Base-by-base conservation (phyloP, 1,140 invertebrate genomes). In the Polyergus mexicanus region DNA sequence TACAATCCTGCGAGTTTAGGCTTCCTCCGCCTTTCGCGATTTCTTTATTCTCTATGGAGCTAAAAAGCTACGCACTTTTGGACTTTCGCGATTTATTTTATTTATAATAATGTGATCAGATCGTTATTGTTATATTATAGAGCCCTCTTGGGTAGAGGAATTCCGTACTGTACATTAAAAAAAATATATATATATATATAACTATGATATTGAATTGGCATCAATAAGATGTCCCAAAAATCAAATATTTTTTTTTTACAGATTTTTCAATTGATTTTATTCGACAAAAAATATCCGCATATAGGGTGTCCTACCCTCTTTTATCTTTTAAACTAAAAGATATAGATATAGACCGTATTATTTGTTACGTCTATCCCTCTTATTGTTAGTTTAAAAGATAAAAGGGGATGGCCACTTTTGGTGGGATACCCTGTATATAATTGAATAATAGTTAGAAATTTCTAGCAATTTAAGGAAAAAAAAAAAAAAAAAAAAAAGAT, bases 1-100 rank as follows among this genome's bases (percentile, higher is more conserved):
- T 83, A 83, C 68, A 74, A 83, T 83, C 54, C 54, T 83, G 78
- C 68, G 68, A 83, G 16, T 74, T 72, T 83, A 83, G 68, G 56
- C 68, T 83, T 83, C 19, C 32, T 22, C 13, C 68, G 78, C 68
- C 78, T 28, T n/a, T 83, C 78, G 56, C 28, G 22, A 80, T 74
- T 6, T 83, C 38, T 62, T 74, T 81, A 72, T 58, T 60, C 54
- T 81, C 54, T 81, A 80, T 4, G 10, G 13, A 68, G 47, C 63
- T 80, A 80, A 3, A n/a, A 32, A n/a, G 65, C 16, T 68, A 81
- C 25, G 35, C 66, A 68, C n/a, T 83, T 72, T 62, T 41, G 54
- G 28, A 13, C 38, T 60, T 22, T 60, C 38, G 7, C 28, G 6
- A 41, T 80, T 80, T 69, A 38, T 22, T 69, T 56, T 7, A 13